Base-by-base conservation (phyloP, 2,113 vertebrate genomes). In the Syngnathus typhle region DNA sequence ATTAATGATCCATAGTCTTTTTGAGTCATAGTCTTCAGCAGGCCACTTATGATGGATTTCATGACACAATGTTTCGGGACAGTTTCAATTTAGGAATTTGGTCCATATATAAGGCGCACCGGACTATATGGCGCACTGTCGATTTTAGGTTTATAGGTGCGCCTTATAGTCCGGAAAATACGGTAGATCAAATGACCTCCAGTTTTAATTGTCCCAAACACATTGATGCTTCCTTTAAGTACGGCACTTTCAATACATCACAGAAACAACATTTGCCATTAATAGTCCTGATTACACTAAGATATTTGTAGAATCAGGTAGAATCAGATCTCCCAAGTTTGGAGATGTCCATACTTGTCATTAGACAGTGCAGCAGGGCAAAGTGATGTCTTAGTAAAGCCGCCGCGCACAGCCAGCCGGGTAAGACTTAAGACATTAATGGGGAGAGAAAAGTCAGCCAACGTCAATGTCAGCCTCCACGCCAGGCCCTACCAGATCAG, bases 401-500 rank as follows among this genome's bases (percentile, higher is more conserved):
- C 66, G 60, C 79, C 74, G 80, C 61, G 73, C 80, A 82, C 82
- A 32, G 27, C 27, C 27, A 32, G 75, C 80, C 74, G 80, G 82
- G 82, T 80, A 37, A 76, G 76, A 80, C 85, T 83, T 80, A 83
- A 85, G 78, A 86, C 85, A 85, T 84, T 88, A 87, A 87, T 83
- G 84, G 85, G 85, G 74, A 81, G 75, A 74, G 85, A 84, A 81
- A 80, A 85, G 83, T 75, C 71, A 76, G 49, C 68, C 71, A 77
- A 79, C 85, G 82, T 86, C 82, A 83, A 77, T 82, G 85, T 86
- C 84, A 83, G 81, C 79, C 88, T 86, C 83, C 83, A 83, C 67
- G 76, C 82, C 64, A 47, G 76, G 72, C 70, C 80, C 73, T 72
- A 71, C 69, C 74, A 87, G 82, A 88, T 89, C 87, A 88, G 88